Percentiles rank a stretch among this genome's conserved stretches.
Evolutionary conservation across 1,140 invertebrate species (phyloP).

Genomic region (Lepidurus apus): DNA sequence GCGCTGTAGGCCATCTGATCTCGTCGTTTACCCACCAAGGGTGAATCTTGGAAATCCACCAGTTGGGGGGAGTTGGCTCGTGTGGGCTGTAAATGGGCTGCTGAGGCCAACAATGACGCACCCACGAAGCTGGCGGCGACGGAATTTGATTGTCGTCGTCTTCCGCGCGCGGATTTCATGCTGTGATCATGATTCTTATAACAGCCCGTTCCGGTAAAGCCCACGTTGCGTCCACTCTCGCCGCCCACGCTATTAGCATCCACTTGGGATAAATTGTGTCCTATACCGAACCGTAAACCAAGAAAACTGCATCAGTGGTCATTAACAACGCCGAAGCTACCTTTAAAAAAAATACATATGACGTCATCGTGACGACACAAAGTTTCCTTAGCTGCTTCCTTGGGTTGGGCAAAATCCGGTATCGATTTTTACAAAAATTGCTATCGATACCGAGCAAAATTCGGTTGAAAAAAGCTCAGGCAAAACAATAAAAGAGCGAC

Average conservation of each 20-base stretch:
- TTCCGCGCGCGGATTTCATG: slow-evolving; percentile 37
- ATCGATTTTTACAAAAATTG: background rate
- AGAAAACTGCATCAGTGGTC: slow-evolving; percentile 10
- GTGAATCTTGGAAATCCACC: slow-evolving; percentile 32
- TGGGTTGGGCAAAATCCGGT: background rate
- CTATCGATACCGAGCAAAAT: slow-evolving; percentile 6
- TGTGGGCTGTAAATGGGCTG: slow-evolving; percentile 33
- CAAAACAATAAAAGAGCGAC: background rate
- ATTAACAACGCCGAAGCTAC: background rate
- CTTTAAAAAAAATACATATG: background rate
- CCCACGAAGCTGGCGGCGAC: slow-evolving; percentile 5
- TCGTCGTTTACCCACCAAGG: slow-evolving; percentile 30
- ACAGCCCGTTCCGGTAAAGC: slow-evolving; percentile 70
- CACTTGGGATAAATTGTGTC: slow-evolving; percentile 82
- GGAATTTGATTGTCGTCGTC: slow-evolving; percentile 33
- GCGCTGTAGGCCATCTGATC: background rate
- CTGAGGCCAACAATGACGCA: background rate
- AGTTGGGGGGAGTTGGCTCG: slow-evolving; percentile 33
- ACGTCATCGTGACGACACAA: slow-evolving; percentile 21
- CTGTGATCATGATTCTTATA: slow-evolving; percentile 79
- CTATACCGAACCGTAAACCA: slow-evolving; percentile 46
- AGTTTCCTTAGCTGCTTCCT: background rate
- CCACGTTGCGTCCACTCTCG: slow-evolving; percentile 62
- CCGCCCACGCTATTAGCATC: slow-evolving; percentile 76
- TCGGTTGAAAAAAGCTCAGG: background rate